These are phyloP conservation scores for Melieria crassipennis DNA, from an alignment of 2,888 invertebrate genomes.

Conservation along the genomic window DNA sequence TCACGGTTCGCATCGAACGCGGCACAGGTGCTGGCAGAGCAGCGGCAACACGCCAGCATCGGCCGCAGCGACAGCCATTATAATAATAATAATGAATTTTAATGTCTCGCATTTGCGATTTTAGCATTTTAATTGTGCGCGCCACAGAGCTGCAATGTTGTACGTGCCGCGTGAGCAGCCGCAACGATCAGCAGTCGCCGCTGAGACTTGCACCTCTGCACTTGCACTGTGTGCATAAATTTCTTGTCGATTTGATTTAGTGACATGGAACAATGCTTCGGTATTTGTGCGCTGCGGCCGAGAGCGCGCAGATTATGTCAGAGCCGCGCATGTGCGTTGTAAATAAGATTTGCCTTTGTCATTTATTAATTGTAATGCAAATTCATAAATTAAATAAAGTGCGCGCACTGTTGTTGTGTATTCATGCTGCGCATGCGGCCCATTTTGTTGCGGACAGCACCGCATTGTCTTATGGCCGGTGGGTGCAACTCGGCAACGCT, in stretches of 20 bases:
- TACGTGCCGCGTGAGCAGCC: neutral
- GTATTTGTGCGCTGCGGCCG: constrained; percentile 46
- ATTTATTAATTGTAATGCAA: too few species aligned
- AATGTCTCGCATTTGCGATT: constrained; percentile 26
- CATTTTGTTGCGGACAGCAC: too few species aligned
- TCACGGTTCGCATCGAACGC: neutral
- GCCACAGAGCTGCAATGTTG: constrained; percentile 32
- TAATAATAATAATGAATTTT: constrained; percentile 21
- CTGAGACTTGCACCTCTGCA: neutral
- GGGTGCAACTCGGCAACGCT: too few species aligned
- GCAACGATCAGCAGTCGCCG: neutral
- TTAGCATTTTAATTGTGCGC: neutral
- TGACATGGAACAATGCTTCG: constrained; percentile 57
- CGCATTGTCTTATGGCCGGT: too few species aligned
- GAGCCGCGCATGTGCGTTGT: too few species aligned
- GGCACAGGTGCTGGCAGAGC: neutral
- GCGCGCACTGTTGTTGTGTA: too few species aligned
- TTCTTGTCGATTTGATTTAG: constrained; percentile 54
- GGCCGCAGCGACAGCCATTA: neutral
- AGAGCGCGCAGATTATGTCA: too few species aligned
- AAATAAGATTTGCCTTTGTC: too few species aligned
- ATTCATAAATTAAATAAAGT: too few species aligned
- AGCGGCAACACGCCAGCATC: neutral
- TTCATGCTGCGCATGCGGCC: too few species aligned
- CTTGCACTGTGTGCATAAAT: too few species aligned